Base-by-base conservation (phyloP, 2,797 vertebrate genomes). In the Notolepis coatsorum region DNA sequence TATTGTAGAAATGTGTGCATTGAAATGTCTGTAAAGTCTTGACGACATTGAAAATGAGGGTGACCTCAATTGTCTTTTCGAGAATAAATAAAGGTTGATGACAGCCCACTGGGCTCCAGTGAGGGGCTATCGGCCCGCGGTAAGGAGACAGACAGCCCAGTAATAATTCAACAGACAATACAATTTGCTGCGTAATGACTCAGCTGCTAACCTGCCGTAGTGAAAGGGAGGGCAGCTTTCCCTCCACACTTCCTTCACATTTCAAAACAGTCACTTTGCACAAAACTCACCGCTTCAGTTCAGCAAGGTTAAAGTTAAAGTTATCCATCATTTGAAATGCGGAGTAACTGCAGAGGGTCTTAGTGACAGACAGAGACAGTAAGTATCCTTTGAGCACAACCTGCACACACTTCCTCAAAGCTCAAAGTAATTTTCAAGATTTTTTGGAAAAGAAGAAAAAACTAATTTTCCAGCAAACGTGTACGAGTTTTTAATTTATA, bases 161-260 rank as follows among this genome's bases (percentile, higher is more conserved):
- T 60, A 20, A 49, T 38, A n/a, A n/a, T n/a, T n/a, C n/a, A n/a
- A n/a, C 27, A 56, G 24, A 65, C 31, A 50, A 49, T 31, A 28
- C 25, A 37, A 58, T 27, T 42, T 18, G 35, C 38, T 23, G 25
- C 27, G 24, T 65, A 35, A 43, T 17, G 28, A 48, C 2, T 48
- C 42, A 15, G 21, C 10, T 20, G 21, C 10, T 20, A 49, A 30
- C 25, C 6, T 28, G n/a, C n/a, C 47, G 30, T 18, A 28, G 47
- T 30, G n/a, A n/a, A n/a, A 31, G 27, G 13, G 46, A 15, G 15
- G 2, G 7, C 6, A 20, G 6, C 24, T 45, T 24, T 46, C 20
- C 21, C 20, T 46, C 43, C 6, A 13, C 12, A 25, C 18, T 13
- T 24, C 25, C 43, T 24, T 46, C 43, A n/a, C 43, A 25, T 5